Base-by-base conservation (phyloP, 1,140 invertebrate species). In the Maconellicoccus hirsutus region DNA sequence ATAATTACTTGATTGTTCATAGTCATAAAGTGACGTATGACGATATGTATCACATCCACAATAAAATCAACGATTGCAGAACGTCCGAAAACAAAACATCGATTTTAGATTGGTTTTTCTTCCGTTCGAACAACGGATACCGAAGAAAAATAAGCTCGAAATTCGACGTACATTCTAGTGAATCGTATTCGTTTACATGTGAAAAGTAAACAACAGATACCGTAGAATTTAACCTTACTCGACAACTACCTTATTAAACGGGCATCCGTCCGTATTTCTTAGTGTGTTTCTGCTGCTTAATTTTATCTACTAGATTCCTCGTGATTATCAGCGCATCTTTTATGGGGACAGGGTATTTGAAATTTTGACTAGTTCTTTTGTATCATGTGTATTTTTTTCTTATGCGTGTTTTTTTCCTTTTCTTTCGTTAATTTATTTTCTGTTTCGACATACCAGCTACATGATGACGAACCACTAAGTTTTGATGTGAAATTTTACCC, bases 21-120 rank as follows among this genome's bases (percentile, higher is more conserved):
- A 23, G 61, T 26, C 61, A 66, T 25, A 2, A 66, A 66, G 25
- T 66, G 8, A 23, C 61, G 22, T 66, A 66, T 22, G 61, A 66
- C 16, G 61, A 66, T 66, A 66, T 66, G 61, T 66, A 25, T 16
- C 19, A 25, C 61, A 66, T 66, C 16, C 61, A 66, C 16, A 23
- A 66, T 66, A 25, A 25, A 8, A 6, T 66, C 2, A 23, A 6
- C 4, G 19, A 3, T 8, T 66, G 61, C 16, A 14, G 16, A 19
- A 66, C 19, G 61, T 3, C n/a, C 14, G 61, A 25, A 66, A 26
- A 25, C 25, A 2, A 23, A 16, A 26, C 25, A 2, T 66, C 61
- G 22, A 3, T 66, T 10, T 66, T 66, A 23, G 4, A 22, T 66
- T 66, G 61, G 61, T 66, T 66, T 66, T 66, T 26, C 12, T 14